These are phyloP conservation scores for Zhengitettix transpicula DNA, from an alignment of 2,888 invertebrate genomes.

Conservation along the genomic window DNA sequence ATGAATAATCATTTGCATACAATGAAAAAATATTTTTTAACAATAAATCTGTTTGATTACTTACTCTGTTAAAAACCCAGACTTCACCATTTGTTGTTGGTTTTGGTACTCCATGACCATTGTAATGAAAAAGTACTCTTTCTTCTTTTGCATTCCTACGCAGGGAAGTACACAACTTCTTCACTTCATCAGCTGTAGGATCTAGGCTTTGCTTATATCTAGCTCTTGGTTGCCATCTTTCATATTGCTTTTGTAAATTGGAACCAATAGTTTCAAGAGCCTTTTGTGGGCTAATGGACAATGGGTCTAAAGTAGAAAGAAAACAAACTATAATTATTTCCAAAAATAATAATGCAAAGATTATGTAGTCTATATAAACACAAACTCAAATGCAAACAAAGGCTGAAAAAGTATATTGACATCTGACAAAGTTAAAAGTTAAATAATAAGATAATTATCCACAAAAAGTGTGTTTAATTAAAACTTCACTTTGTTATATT, in stretches of 20 bases:
- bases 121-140: constrained; percentile 95
- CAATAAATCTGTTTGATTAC: constrained; percentile 11
- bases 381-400: too few relatives aligned
- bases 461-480: too few relatives aligned
- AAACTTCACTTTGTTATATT: too few relatives aligned
- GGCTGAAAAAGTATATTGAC: too few relatives aligned
- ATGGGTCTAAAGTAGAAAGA: constrained; percentile 46
- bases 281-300: constrained; percentile 74
- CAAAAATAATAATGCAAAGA: too few relatives aligned
- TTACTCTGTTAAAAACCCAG: constrained; percentile 95
- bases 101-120: constrained; percentile 97
- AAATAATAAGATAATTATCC: too few relatives aligned
- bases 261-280: constrained; percentile 84
- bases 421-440: too few relatives aligned
- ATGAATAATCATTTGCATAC: too few relatives aligned
- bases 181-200: constrained; percentile 95
- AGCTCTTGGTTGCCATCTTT: constrained; percentile 96
- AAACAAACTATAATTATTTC: not conserved
- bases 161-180: constrained; percentile 86
- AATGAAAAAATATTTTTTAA: too few relatives aligned
- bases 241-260: constrained; percentile 89
- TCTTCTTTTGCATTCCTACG: constrained; percentile 96
- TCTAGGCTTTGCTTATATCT: constrained; percentile 93
- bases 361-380: too few relatives aligned
- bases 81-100: constrained; percentile 97